Evolutionary conservation across 2,888 invertebrate species (phyloP), one percentile per base, ranked within the genome.

Genomic region (Biston betularia): DNA sequence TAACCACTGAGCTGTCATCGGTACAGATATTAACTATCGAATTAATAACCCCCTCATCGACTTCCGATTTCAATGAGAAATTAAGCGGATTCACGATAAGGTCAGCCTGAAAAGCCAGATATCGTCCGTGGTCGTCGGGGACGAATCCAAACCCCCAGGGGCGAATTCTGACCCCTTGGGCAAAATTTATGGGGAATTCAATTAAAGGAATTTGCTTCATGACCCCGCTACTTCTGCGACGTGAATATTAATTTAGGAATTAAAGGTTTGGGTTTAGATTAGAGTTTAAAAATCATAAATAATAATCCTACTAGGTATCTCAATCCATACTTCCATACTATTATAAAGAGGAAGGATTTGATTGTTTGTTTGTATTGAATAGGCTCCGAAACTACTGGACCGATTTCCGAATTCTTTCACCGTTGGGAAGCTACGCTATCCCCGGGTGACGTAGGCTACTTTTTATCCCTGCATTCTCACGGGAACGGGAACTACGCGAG

Each of bases 131-230:
- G 46, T 44, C 59, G 46, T 15, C 48, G 52, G 44, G 52, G 52
- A 52, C 44, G 52, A 45, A 12, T 34, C 42, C 34, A 10, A 38
- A 15, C 38, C 44, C 49, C 52, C 33, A 42, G 50, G 59, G 59
- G n/a, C 42, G 44, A 33, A 52, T 33, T 8, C 14, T 42, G 53
- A 12, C 52, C 69, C 55, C 61, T n/a, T 8, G 73, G 71, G 65
- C 50, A 65, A 49, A 74, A 72, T 75, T 69, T 71, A 76, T 69
- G 65, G 70, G 68, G 69, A 69, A 75, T 75, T 74, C 74, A 75
- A 75, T 76, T 76, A 74, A 72, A 70, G 64, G 40, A 35, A 65
- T 53, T 65, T 72, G 72, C 68, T 73, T 75, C 71, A 73, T 69
- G 70, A 62, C 65, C n/a, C 67, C 59, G 71, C 68, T 71, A 70